Conservation (phyloP, 1,140 invertebrate species). For the Lepidurus arcticus region DNA sequence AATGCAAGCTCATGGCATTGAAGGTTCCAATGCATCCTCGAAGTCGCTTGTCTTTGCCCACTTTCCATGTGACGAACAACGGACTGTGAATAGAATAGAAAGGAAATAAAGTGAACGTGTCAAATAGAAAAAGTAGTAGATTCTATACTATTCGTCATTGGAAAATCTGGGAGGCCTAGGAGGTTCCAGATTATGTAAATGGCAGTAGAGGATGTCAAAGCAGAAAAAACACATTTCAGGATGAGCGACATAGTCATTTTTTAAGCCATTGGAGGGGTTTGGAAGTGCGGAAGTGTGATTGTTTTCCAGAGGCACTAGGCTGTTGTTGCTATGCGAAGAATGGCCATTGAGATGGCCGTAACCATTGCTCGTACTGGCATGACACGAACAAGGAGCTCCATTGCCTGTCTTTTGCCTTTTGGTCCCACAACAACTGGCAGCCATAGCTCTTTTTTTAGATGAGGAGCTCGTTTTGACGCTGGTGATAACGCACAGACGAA, state of each 20-base stretch:
- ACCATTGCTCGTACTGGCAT: conserved; percentile 41
- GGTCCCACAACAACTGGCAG: conserved; percentile 32
- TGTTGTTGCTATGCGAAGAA: conserved; percentile 25
- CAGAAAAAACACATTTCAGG: conserved; percentile 97
- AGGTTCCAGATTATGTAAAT: conserved; percentile 84
- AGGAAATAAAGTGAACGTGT: conserved; percentile 29
- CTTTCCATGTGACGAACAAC: conserved; percentile 98
- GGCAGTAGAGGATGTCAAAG: conserved; percentile 92
- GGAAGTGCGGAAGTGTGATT: conserved; percentile 20
- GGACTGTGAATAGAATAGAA: conserved; percentile 65
- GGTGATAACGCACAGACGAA: not conserved
- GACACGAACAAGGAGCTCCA: conserved; percentile 46
- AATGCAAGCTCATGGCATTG: conserved; percentile 87
- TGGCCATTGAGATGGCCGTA: not conserved
- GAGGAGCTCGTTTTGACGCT: conserved; percentile 17
- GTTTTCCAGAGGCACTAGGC: not conserved
- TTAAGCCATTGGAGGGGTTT: conserved; percentile 41
- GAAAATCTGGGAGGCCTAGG: conserved; percentile 84
- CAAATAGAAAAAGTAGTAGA: conserved; percentile 9
- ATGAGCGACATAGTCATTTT: conserved; percentile 60
- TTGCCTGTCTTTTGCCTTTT: conserved; percentile 31
- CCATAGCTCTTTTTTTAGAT: conserved; percentile 24
- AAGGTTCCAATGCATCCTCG: conserved; percentile 94
- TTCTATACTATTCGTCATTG: conserved; percentile 89
- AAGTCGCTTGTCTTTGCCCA: conserved; percentile 83